Base-by-base conservation (phyloP, 2,888 invertebrate species). In the Stenolophus ochropezus region DNA sequence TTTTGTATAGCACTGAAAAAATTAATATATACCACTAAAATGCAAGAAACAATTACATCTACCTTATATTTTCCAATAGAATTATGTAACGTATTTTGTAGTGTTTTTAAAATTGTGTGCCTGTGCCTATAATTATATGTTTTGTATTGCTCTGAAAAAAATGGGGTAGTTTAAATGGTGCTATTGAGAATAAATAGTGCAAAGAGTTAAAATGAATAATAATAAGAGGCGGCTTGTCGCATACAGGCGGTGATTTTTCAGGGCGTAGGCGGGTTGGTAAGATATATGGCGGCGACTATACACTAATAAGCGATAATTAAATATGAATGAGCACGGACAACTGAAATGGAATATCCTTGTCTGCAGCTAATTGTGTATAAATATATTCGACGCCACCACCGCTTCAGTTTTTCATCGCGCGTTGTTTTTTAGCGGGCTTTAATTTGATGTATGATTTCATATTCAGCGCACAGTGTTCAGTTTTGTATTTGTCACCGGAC, bases 401-500 rank as follows among this genome's bases (percentile, higher is more conserved):
- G 65, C 69, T 79, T 79, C 51, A 69, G 47, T 79, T 79, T 79
- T 79, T 79, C 79, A 65, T 65, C 69, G 79, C 69, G 20, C 51
- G 51, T 71, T 79, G 53, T 71, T 69, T 71, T 69, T 69, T 53
- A 49, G 51, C 53, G 25, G 47, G 78, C 58, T 78, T 78, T 78
- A 78, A 78, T 78, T 78, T 79, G 79, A 79, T 79, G 79, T 79
- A 79, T 79, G 79, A 79, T 79, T 79, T 51, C 71, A 79, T 71
- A 79, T 79, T 69, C 79, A 79, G 53, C 71, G 71, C 79, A 71
- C 27, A 42, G 27, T 79, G 71, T 71, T 69, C 69, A 79, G 79
- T 79, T 79, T 79, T 79, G 79, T 79, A 79, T 79, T 69, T 79
- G 79, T 79, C 79, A 79, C 79, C 56, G 25, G 71, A 79, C 79